Percentiles rank a stretch among this genome's conserved stretches.
phyloP scores from a whole-genome alignment of 92 coral and sea anemone species.

The Virgularia gustaviana region DNA sequence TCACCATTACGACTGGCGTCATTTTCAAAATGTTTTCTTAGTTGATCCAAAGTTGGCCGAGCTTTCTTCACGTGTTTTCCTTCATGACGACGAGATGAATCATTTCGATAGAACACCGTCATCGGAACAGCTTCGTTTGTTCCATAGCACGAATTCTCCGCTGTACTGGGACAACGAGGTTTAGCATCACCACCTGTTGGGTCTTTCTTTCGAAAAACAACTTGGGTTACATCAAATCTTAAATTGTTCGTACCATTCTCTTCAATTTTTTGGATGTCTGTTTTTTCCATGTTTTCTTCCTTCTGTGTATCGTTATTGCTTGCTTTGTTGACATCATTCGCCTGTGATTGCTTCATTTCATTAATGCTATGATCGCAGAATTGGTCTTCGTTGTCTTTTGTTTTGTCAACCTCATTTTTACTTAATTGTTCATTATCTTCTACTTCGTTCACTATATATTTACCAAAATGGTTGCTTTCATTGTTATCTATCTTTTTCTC shows the following conservation, averaged over 20 bases:
- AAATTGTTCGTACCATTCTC: neutral
- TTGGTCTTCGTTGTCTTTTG: too few relatives aligned
- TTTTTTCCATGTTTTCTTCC: too few relatives aligned
- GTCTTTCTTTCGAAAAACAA: neutral
- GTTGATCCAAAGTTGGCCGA: conserved; percentile 79
- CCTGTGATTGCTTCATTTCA: too few relatives aligned
- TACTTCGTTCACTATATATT: too few relatives aligned
- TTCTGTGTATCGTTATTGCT: too few relatives aligned
- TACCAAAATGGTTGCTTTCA: too few relatives aligned
- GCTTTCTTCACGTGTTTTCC: conserved; percentile 55
- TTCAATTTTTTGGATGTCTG: neutral
- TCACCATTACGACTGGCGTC: neutral
- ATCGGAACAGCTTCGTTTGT: conserved; percentile 93
- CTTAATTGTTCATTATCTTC: too few relatives aligned
- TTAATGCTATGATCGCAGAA: too few relatives aligned
- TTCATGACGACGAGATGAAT: conserved; percentile 50
- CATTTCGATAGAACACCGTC: conserved; percentile 92
- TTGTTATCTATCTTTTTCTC: too few relatives aligned
- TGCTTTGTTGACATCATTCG: too few relatives aligned
- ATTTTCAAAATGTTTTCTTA: conserved; percentile 90
- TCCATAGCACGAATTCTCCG: conserved; percentile 64
- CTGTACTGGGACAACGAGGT: conserved; percentile 23
- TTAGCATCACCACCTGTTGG: neutral
- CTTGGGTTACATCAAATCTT: conserved; percentile 16
- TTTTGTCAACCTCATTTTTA: too few relatives aligned